Evolutionary conservation across 2,797 vertebrate species (phyloP).

Genomic region (Ctenopoma kingsleyae): DNA sequence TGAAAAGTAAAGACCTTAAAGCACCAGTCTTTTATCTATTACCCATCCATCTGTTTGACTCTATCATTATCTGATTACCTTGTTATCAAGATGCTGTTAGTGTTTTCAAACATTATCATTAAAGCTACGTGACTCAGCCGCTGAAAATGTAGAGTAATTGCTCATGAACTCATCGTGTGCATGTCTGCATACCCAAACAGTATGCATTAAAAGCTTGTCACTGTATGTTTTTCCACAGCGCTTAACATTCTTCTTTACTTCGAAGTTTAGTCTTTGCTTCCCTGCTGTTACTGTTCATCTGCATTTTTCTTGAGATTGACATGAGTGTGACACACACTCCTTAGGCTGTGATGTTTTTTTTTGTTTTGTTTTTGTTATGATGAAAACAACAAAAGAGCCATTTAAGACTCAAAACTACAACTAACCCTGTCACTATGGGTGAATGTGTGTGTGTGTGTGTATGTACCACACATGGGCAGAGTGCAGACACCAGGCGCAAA

Average conservation of each 20-base stretch:
- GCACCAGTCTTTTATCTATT: constrained; percentile 42
- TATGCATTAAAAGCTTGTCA: constrained; percentile 30
- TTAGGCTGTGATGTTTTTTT: constrained; percentile 61
- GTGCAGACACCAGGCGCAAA: constrained; percentile 82
- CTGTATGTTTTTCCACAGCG: constrained; percentile 47
- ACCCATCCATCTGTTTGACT: constrained; percentile 60
- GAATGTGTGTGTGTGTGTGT: constrained; percentile 46
- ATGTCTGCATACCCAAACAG: constrained; percentile 27
- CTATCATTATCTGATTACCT: constrained; percentile 60
- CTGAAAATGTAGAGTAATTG: constrained; percentile 59
- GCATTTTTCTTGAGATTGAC: constrained; percentile 72
- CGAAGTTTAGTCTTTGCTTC: constrained; percentile 52
- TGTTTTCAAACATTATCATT: constrained; percentile 34
- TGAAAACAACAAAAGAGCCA: constrained; percentile 73
- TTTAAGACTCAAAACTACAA: constrained; percentile 72
- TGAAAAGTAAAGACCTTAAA: constrained; percentile 64
- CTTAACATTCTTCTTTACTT: constrained; percentile 21
- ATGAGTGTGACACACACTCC: constrained; percentile 62
- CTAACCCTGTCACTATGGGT: constrained; percentile 53
- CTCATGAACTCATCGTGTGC: constrained; percentile 27
- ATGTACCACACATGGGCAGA: constrained; percentile 72
- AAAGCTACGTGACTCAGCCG: constrained; percentile 38
- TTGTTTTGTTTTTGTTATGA: constrained; percentile 46
- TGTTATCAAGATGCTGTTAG: constrained; percentile 46
- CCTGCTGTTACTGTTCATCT: constrained; percentile 71